Evolutionary conservation across 2,113 vertebrate genomes (phyloP).

Genomic region (Syngnathus typhle): DNA sequence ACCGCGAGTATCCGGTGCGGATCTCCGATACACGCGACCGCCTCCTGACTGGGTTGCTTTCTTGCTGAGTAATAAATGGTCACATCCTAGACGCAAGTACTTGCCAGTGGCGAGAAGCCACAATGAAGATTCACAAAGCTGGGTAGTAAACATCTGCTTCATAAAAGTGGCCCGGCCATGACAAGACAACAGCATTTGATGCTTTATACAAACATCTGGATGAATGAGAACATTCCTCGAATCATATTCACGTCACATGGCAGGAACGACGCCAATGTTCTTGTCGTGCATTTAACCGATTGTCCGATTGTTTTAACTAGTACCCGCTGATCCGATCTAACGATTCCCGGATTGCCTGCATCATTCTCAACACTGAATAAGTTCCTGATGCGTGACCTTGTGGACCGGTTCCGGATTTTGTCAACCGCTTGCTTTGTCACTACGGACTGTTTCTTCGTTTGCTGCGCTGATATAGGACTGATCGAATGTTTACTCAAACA

Average conservation of each 20-base stretch:
- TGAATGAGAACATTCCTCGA: background rate
- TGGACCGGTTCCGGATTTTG: background rate
- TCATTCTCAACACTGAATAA: background rate
- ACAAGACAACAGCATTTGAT: background rate
- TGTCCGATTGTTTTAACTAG: background rate
- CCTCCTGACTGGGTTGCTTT: background rate
- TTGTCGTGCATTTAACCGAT: background rate
- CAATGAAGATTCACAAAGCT: background rate
- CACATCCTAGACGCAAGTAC: background rate
- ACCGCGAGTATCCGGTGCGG: background rate
- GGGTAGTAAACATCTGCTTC: background rate
- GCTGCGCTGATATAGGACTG: background rate
- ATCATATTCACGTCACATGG: background rate
- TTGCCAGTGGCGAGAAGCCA: background rate
- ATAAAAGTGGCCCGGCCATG: background rate
- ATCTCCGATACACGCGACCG: background rate
- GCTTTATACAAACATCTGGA: conserved; percentile 3
- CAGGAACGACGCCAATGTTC: background rate
- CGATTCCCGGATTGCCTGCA: background rate
- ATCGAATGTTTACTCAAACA: background rate
- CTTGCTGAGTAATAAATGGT: background rate
- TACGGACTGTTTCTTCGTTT: background rate
- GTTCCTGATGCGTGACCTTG: background rate
- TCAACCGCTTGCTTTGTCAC: background rate
- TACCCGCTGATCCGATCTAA: background rate